Evolutionary conservation across 2,797 vertebrate species (phyloP).

Genomic region (Leuciscus waleckii): DNA sequence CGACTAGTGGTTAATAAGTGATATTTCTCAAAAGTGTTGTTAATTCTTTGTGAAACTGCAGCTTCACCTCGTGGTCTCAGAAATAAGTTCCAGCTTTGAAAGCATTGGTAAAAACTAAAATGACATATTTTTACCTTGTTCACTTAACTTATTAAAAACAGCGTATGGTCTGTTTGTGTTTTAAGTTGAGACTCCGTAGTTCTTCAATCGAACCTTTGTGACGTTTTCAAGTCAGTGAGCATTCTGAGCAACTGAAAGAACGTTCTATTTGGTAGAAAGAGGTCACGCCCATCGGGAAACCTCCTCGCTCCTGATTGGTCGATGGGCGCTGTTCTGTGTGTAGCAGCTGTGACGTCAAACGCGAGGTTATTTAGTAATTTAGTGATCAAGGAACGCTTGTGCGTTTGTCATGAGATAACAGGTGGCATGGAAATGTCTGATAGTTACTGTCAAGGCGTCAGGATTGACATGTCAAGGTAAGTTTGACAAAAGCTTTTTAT

Average conservation of each 20-base stretch:
- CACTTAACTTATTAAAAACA: background rate
- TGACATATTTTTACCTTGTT: background rate
- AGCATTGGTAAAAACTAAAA: background rate
- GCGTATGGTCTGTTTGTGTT: background rate
- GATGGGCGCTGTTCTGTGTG: background rate
- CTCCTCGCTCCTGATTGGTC: slow-evolving; percentile 25
- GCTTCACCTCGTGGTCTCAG: background rate
- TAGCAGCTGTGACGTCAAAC: background rate
- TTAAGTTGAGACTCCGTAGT: background rate
- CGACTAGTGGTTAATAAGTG: no score
- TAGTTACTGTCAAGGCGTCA: background rate
- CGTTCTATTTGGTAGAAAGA: background rate
- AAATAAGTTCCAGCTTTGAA: background rate
- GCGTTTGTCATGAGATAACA: background rate
- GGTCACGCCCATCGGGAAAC: background rate
- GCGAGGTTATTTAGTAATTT: slow-evolving; percentile 2
- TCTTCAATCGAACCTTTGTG: slow-evolving; percentile 6
- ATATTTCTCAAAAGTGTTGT: background rate
- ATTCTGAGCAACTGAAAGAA: background rate
- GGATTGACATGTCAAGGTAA: slow-evolving; percentile 19
- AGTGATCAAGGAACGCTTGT: background rate
- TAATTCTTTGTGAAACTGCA: background rate
- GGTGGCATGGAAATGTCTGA: slow-evolving; percentile 26
- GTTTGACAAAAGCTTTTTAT: background rate
- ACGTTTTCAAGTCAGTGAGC: background rate